Conservation (phyloP, 53 echinoderm and acorn worm genomes). For the Patiria pectinifera region DNA sequence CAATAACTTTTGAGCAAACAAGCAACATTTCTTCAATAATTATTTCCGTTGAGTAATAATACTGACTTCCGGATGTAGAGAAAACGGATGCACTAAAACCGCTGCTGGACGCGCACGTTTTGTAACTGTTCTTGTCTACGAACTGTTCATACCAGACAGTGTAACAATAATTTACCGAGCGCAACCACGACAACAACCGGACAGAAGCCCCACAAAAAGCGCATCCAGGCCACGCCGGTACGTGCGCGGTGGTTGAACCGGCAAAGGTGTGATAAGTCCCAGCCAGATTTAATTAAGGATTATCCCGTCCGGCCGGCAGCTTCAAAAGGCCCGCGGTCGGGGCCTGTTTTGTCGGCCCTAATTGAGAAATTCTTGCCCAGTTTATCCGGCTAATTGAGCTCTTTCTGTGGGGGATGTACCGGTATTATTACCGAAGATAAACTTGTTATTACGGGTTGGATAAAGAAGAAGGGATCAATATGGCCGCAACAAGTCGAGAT, state of each 20-base stretch:
- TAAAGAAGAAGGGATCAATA: neutral
- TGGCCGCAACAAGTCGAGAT: neutral
- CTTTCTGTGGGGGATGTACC: neutral
- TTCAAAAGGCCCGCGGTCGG: neutral
- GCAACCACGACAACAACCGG: too few species aligned
- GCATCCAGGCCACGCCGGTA: neutral
- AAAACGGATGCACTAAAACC: too few species aligned
- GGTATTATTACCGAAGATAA: neutral
- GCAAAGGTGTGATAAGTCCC: conserved; percentile 34
- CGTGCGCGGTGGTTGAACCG: neutral
- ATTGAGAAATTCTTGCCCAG: neutral
- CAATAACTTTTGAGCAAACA: too few species aligned
- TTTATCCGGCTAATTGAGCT: neutral
- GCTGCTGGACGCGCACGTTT: too few species aligned
- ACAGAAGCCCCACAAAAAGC: neutral
- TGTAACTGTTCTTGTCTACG: too few species aligned
- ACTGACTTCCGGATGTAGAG: too few species aligned
- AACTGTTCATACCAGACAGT: too few species aligned
- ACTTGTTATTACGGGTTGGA: neutral
- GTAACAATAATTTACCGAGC: too few species aligned
- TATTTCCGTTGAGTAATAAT: too few species aligned
- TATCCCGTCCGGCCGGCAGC: neutral
- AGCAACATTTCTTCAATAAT: too few species aligned
- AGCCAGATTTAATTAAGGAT: conserved; percentile 44
- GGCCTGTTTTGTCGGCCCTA: neutral